Evolutionary conservation across 2,797 vertebrate genomes (phyloP).

Genomic region (Todus mexicanus): DNA sequence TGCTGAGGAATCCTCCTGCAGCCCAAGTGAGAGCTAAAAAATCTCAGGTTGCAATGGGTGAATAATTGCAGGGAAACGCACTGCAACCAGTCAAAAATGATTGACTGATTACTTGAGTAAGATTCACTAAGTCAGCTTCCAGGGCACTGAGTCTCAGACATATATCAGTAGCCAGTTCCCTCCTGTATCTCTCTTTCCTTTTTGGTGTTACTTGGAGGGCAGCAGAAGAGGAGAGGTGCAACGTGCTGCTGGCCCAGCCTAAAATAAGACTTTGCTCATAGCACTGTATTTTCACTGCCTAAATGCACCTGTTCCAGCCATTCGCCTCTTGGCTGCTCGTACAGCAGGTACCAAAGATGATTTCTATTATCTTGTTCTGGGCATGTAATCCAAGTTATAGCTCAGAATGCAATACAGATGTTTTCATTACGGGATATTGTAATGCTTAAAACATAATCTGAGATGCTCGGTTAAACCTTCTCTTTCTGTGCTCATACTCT

Average conservation of each 20-base stretch:
- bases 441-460: not conserved
- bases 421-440: not conserved
- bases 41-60: not conserved
- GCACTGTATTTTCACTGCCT: not conserved
- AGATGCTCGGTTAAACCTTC: not conserved
- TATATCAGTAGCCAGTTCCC: not conserved
- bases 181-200: not conserved
- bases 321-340: not conserved
- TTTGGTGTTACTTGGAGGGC: not conserved
- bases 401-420: not conserved
- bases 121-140: not conserved
- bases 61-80: not conserved
- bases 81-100: not conserved
- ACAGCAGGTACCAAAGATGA: not conserved
- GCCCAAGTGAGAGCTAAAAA: not conserved
- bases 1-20: conserved; percentile 3
- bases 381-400: not conserved
- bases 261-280: not conserved
- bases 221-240: not conserved
- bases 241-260: not conserved
- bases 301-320: not conserved
- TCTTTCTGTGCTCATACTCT: not conserved
- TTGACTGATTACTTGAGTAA: not conserved
- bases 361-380: not conserved
- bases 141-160: not conserved